These are phyloP conservation scores for Tachina grossa DNA, from an alignment of 2,888 invertebrate genomes.

Conservation along the genomic window DNA sequence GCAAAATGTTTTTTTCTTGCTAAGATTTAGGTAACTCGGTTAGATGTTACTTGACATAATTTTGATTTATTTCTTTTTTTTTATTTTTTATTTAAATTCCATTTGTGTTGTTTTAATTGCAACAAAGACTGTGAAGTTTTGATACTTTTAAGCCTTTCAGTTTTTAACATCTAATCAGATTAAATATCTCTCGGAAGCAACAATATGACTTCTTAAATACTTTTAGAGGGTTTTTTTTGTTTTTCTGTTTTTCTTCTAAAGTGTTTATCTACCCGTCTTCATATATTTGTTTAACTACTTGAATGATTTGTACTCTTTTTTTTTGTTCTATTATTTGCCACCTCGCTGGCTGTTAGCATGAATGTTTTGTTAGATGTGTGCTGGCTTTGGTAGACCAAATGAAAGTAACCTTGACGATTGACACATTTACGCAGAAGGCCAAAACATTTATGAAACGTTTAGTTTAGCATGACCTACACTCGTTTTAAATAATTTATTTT, in stretches of 20 bases:
- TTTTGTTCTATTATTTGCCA: slow-evolving; percentile 26
- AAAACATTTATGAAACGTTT: slow-evolving; percentile 63
- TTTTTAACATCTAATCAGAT: slow-evolving; percentile 39
- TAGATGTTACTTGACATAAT: slow-evolving; percentile 70
- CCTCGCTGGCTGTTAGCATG: slow-evolving; percentile 6
- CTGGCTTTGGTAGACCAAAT: slow-evolving; percentile 75
- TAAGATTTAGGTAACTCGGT: slow-evolving; percentile 71
- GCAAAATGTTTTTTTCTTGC: background rate
- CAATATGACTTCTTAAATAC: background rate
- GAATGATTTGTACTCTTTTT: slow-evolving; percentile 43
- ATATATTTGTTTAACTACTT: slow-evolving; percentile 39
- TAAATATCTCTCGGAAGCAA: slow-evolving; percentile 34
- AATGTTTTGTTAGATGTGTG: background rate
- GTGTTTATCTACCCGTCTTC: background rate
- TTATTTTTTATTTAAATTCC: slow-evolving; percentile 21
- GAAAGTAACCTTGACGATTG: slow-evolving; percentile 82
- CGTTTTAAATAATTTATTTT: slow-evolving; percentile 6
- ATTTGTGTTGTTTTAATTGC: slow-evolving; percentile 19
- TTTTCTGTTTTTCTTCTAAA: background rate
- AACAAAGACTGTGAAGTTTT: background rate
- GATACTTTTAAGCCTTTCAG: background rate
- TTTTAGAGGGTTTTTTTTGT: background rate
- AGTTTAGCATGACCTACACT: slow-evolving; percentile 56
- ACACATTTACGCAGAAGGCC: slow-evolving; percentile 75
- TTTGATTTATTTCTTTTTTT: slow-evolving; percentile 33